phyloP scores from a whole-genome alignment of 1,140 invertebrate genomes.

The Tetragnatha versicolor region DNA sequence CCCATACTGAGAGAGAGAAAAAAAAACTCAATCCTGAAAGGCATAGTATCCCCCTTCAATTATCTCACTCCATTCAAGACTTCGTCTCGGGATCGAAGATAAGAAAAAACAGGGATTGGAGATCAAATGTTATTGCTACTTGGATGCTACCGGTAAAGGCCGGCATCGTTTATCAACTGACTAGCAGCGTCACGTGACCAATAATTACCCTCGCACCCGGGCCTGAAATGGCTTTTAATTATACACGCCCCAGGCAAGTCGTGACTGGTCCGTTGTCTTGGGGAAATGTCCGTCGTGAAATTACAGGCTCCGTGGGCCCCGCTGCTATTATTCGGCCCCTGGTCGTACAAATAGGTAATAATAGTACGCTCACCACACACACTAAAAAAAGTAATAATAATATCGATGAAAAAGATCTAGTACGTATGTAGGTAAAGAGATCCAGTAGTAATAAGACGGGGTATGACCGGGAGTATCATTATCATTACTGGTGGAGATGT shows the following conservation, averaged over 20 bases:
- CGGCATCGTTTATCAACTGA: slow-evolving; percentile 39
- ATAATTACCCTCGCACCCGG: slow-evolving; percentile 33
- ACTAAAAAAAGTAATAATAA: neutral
- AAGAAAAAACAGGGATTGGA: no score
- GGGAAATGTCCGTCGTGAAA: slow-evolving; percentile 2
- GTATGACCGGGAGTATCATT: no score
- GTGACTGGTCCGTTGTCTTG: slow-evolving; percentile 36
- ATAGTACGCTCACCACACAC: no score
- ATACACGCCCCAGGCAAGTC: slow-evolving; percentile 8
- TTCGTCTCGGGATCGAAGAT: no score
- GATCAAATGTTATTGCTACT: slow-evolving; percentile 39
- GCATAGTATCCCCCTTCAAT: no score
- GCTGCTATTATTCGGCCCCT: slow-evolving; percentile 24
- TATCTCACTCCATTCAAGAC: no score
- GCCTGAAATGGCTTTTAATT: slow-evolving; percentile 32
- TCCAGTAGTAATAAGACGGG: slow-evolving; percentile 24
- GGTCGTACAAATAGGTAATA: slow-evolving; percentile 24
- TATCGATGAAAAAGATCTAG: slow-evolving; percentile 10
- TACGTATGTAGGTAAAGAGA: neutral
- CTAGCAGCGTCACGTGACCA: slow-evolving; percentile 23
- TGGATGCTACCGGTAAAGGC: slow-evolving; percentile 44
- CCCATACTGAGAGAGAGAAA: no score
- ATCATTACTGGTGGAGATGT: no score
- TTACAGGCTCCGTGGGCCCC: slow-evolving; percentile 16
- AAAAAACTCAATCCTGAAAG: no score